Base-by-base conservation (phyloP, 2,888 invertebrate genomes). In the Lobophora halterata region DNA sequence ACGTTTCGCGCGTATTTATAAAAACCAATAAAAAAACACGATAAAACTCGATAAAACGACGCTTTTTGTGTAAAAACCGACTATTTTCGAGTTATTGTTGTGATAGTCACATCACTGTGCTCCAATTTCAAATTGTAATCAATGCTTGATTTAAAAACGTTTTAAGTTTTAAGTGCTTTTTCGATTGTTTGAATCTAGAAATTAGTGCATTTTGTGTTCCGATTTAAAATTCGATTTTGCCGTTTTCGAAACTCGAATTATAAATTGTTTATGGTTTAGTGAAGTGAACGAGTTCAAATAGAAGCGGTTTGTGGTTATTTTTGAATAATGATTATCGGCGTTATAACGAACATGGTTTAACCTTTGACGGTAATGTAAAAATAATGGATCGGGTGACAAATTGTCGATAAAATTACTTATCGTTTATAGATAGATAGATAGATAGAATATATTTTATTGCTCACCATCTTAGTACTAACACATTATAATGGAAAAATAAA, bases 1-100 rank as follows among this genome's bases (percentile, higher is more conserved):
- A 62, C 72, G 72, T 58, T 37, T 49, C 44, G 41, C 37, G 42
- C 38, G 39, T 19, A 20, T 40, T 42, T 30, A 19, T 20, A 18
- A 28, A 27, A 39, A 40, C 42, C 38, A 39, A 31, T 45, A 20
- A 25, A 26, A n/a, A n/a, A 50, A 50, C 30, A 40, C 46, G 41
- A 46, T 29, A 37, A 33, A 32, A 39, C 4, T 13, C 28, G 21
- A 19, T 13, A 14, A 24, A 14, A 19, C 18, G 6, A 19, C 20
- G n/a, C 3, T 19, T 21, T 18, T 21, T 35, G 41, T 26, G 14
- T 9, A 5, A 36, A 27, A 27, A 27, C n/a, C n/a, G n/a, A n/a
- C n/a, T n/a, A 24, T 13, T 16, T 10, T 32, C 18, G 17, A 16
- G 16, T 38, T 27, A 14, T 20, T 19, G 17, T 12, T 21, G 10